Percentiles rank a stretch among this genome's conserved stretches.
Evolutionary conservation across 2,888 invertebrate species (phyloP).

Genomic region (Protodeltote pygarga): DNA sequence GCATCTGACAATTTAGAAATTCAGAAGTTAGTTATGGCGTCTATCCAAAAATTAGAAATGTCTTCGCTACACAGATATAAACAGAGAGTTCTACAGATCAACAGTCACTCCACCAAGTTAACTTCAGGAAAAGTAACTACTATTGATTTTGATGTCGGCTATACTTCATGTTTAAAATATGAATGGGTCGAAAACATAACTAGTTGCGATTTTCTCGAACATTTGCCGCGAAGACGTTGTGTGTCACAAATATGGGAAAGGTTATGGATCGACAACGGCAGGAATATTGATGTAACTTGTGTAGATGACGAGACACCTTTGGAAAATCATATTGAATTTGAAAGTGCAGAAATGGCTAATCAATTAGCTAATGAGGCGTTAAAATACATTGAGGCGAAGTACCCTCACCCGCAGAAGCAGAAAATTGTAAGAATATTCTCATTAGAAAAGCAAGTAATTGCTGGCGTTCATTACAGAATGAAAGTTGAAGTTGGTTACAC

Average conservation of each 20-base stretch:
- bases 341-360: constrained; percentile 67
- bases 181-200: constrained; percentile 72
- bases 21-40: constrained; percentile 64
- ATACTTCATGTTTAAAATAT: constrained; percentile 76
- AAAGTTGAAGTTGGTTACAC: constrained; percentile 79
- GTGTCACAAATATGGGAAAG: constrained; percentile 70
- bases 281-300: constrained; percentile 70
- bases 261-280: constrained; percentile 70
- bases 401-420: constrained; percentile 73
- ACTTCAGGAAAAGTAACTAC: constrained; percentile 70
- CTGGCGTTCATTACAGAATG: constrained; percentile 77
- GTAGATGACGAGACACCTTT: constrained; percentile 72
- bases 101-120: constrained; percentile 69
- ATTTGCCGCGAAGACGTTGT: constrained; percentile 75
- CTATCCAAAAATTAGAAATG: constrained; percentile 74
- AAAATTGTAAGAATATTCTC: constrained; percentile 76
- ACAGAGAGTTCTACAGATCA: constrained; percentile 70
- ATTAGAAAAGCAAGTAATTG: constrained; percentile 75
- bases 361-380: constrained; percentile 70
- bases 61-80: constrained; percentile 70
- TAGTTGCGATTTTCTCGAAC: constrained; percentile 70
- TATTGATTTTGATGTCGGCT: constrained; percentile 78
- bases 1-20: constrained; percentile 62
- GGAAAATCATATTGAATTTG: constrained; percentile 68
- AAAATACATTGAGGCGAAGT: constrained; percentile 79